Percentiles rank a stretch among this genome's conserved stretches.
These are phyloP conservation scores for Chaenocephalus aceratus DNA, from an alignment of 2,113 vertebrate species.

Conservation along the genomic window DNA sequence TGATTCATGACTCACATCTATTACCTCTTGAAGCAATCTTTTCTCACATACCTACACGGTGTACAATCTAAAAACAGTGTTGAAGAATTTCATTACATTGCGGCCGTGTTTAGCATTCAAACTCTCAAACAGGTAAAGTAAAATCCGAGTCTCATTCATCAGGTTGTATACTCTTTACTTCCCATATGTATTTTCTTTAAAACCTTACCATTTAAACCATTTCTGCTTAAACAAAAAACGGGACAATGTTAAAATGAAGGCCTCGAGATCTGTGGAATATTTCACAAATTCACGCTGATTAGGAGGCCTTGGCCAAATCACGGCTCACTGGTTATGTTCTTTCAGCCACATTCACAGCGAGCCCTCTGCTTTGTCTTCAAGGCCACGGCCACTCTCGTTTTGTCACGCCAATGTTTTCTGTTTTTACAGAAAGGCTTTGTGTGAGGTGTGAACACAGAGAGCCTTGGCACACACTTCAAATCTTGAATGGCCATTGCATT, in stretches of 20 bases:
- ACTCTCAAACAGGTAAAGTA: too few relatives aligned
- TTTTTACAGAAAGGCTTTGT: constrained; percentile 30
- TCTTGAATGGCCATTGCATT: constrained; percentile 18
- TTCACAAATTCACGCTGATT: background rate
- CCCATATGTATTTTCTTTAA: too few relatives aligned
- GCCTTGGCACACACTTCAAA: constrained; percentile 32
- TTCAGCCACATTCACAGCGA: background rate
- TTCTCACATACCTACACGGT: too few relatives aligned
- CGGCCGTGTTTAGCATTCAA: too few relatives aligned
- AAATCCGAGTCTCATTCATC: too few relatives aligned
- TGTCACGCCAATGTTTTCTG: constrained; percentile 26
- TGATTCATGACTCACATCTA: too few relatives aligned
- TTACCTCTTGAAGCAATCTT: too few relatives aligned
- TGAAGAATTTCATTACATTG: too few relatives aligned
- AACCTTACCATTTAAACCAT: background rate
- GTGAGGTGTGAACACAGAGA: constrained; percentile 41
- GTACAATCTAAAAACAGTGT: too few relatives aligned
- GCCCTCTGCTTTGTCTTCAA: constrained; percentile 27
- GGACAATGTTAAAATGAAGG: background rate
- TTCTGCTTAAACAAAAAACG: background rate
- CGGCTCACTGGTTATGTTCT: background rate
- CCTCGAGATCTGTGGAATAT: background rate
- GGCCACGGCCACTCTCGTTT: constrained; percentile 1
- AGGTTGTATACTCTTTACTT: too few relatives aligned
- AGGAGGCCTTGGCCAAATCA: constrained; percentile 4